Evolutionary conservation across 2,888 invertebrate species (phyloP).

Genomic region (Prosapia bicincta): DNA sequence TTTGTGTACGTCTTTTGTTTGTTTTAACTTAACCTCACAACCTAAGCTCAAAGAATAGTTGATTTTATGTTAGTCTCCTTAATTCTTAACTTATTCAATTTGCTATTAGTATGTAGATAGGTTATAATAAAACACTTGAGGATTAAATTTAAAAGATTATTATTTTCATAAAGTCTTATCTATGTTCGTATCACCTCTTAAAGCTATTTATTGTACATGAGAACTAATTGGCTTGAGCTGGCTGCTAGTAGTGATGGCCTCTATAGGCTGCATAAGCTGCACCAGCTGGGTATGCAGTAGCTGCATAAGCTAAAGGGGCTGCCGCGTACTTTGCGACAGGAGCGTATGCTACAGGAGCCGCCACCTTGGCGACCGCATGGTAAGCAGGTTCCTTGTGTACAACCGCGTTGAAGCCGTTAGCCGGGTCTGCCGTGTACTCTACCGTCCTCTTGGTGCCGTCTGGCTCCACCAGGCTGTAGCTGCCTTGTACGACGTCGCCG

Average conservation of each 20-base stretch:
- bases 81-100: too few relatives aligned
- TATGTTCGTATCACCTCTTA: background rate
- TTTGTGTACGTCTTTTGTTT: too few relatives aligned
- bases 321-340: slow-evolving; percentile 34
- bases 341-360: slow-evolving; percentile 24
- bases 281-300: slow-evolving; percentile 29
- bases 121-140: too few relatives aligned
- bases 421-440: slow-evolving; percentile 27
- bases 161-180: too few relatives aligned
- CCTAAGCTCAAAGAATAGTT: too few relatives aligned
- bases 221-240: background rate
- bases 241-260: background rate
- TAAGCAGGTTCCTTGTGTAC: slow-evolving; percentile 18
- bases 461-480: slow-evolving; percentile 25
- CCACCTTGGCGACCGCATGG: slow-evolving; percentile 24
- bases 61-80: too few relatives aligned
- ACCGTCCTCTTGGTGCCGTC: slow-evolving; percentile 25
- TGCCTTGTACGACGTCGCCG: slow-evolving; percentile 27
- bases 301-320: slow-evolving; percentile 36
- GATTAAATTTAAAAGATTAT: too few relatives aligned
- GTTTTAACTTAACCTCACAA: too few relatives aligned
- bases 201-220: background rate
- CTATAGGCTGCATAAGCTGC: background rate
- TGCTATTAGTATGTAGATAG: too few relatives aligned
- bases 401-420: slow-evolving; percentile 28